Percentiles rank a stretch among this genome's conserved stretches.
phyloP scores from a whole-genome alignment of 2,888 invertebrate species.

The Drosophila anomalata region DNA sequence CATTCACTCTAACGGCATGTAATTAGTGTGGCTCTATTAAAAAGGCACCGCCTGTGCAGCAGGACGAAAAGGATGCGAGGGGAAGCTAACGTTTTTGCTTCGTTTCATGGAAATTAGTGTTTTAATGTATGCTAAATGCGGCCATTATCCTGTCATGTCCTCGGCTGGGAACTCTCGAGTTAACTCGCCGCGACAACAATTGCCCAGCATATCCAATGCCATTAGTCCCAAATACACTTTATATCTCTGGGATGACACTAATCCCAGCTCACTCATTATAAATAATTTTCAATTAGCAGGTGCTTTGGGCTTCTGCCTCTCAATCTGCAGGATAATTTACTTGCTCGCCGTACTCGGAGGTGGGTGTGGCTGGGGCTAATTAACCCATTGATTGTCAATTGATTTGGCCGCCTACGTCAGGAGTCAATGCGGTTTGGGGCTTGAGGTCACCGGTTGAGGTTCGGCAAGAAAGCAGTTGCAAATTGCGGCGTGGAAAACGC shows the following conservation, averaged over 20 bases:
- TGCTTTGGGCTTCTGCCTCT: conserved; percentile 33
- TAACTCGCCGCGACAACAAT: conserved; percentile 53
- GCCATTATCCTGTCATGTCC: conserved; percentile 71
- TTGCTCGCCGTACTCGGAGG: neutral
- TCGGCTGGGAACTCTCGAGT: conserved; percentile 38
- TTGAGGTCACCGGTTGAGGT: conserved; percentile 5
- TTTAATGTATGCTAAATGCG: conserved; percentile 79
- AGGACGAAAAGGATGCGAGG: conserved; percentile 13
- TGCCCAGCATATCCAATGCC: conserved; percentile 48
- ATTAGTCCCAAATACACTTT: conserved; percentile 31
- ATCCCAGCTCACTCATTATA: conserved; percentile 50
- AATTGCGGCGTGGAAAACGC: neutral
- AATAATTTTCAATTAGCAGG: conserved; percentile 74
- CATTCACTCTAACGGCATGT: conserved; percentile 77
- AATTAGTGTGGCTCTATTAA: conserved; percentile 80
- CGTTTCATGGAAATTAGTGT: conserved; percentile 77
- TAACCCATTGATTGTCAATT: conserved; percentile 35
- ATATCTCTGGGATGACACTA: conserved; percentile 32
- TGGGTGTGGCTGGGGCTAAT: conserved; percentile 28
- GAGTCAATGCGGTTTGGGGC: conserved; percentile 28
- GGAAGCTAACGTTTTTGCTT: conserved; percentile 55
- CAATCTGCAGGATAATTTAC: conserved; percentile 54
- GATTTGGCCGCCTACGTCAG: conserved; percentile 34
- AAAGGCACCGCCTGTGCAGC: conserved; percentile 68
- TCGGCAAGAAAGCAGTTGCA: neutral